Evolutionary conservation across 2,888 invertebrate genomes (phyloP).

Genomic region (Orthosia cruda): DNA sequence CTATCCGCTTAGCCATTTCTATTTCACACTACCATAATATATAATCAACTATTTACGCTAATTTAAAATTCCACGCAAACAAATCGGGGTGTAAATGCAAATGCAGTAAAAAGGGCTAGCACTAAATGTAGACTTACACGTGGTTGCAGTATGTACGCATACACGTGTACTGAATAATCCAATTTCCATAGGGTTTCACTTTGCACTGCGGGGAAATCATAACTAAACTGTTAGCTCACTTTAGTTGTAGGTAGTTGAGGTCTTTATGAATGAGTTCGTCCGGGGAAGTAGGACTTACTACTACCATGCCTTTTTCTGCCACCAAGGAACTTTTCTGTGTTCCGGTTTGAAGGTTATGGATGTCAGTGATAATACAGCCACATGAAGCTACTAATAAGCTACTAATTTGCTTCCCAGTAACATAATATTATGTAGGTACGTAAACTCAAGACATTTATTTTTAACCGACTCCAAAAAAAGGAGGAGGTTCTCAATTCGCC

Average conservation of each 20-base stretch:
- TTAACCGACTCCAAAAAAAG: too few relatives aligned
- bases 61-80: constrained; percentile 58
- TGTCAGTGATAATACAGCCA: neutral
- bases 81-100: constrained; percentile 53
- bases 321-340: neutral
- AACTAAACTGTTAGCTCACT: constrained; percentile 33
- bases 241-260: neutral
- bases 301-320: neutral
- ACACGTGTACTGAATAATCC: constrained; percentile 60
- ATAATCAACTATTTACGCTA: constrained; percentile 47
- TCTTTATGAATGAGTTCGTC: neutral
- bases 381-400: too few relatives aligned
- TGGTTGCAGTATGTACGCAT: constrained; percentile 21
- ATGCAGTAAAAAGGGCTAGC: constrained; percentile 45
- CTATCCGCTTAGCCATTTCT: constrained; percentile 38
- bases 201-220: constrained; percentile 42
- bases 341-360: neutral
- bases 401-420: too few relatives aligned
- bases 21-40: constrained; percentile 53
- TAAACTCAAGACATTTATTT: too few relatives aligned
- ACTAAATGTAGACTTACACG: constrained; percentile 49
- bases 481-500: too few relatives aligned
- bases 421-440: too few relatives aligned
- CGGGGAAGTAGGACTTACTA: neutral
- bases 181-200: constrained; percentile 66